phyloP scores from a whole-genome alignment of 2,888 invertebrate genomes.

The Leucophora obtusa region DNA sequence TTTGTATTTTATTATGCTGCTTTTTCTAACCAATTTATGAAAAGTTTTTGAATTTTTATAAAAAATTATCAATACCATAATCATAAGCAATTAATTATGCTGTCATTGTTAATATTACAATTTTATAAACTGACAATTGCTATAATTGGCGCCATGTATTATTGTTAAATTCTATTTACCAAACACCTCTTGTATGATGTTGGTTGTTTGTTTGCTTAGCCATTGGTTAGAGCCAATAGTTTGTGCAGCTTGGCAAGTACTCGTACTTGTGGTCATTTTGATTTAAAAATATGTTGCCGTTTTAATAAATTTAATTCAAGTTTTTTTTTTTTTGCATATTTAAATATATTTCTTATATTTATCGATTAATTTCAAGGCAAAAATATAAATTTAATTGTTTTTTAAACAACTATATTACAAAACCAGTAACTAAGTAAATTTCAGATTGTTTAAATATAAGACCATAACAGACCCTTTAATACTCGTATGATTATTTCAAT shows the following conservation, averaged over 20 bases:
- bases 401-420: too few relatives aligned
- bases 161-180: constrained; percentile 4
- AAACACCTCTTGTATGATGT: background rate
- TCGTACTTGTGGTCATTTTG: background rate
- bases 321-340: too few relatives aligned
- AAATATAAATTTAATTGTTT: too few relatives aligned
- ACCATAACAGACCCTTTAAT: too few relatives aligned
- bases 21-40: too few relatives aligned
- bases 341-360: background rate
- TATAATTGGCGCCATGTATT: constrained; percentile 8
- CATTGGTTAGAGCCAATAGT: background rate
- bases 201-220: background rate
- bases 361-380: background rate
- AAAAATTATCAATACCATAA: background rate
- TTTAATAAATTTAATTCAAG: background rate
- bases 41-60: too few relatives aligned
- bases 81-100: constrained; percentile 9
- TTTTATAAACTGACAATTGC: constrained; percentile 2
- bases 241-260: background rate
- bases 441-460: too few relatives aligned
- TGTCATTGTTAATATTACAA: background rate
- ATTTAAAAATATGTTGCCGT: background rate
- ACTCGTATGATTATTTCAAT: too few relatives aligned
- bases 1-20: too few relatives aligned
- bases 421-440: too few relatives aligned